phyloP scores from a whole-genome alignment of 35 echinoderm and acorn worm species.

The Ophioderma brevispina region DNA sequence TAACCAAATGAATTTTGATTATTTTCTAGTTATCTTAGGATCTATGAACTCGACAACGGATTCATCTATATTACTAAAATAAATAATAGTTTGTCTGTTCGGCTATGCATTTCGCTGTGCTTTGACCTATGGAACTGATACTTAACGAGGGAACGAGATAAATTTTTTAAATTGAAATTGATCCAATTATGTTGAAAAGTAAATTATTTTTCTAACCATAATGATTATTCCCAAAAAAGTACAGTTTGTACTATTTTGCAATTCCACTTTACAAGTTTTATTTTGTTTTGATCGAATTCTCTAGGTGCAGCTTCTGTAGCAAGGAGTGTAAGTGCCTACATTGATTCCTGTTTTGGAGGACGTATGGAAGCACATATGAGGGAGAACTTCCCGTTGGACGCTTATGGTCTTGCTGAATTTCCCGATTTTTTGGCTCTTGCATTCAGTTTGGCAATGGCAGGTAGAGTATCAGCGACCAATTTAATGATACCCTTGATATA shows the following conservation, averaged over 20 bases:
- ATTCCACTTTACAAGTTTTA: neutral
- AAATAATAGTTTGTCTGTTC: no score
- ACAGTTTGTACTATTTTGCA: neutral
- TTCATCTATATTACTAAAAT: no score
- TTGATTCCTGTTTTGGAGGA: conserved; percentile 52
- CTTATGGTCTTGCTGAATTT: conserved; percentile 55
- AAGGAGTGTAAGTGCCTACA: conserved; percentile 60
- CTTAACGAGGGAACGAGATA: no score
- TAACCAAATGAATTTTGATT: no score
- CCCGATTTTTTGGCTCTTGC: conserved; percentile 65
- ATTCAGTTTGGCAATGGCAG: conserved; percentile 44
- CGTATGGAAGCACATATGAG: conserved; percentile 47
- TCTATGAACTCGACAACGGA: no score
- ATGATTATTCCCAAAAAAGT: neutral
- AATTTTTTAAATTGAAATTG: no score
- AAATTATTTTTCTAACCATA: no score
- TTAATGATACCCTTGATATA: no score
- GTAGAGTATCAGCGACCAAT: conserved; percentile 1
- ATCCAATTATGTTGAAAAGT: no score
- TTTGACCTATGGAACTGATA: no score
- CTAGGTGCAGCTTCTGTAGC: conserved; percentile 71
- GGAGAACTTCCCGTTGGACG: conserved; percentile 33
- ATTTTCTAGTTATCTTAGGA: no score
- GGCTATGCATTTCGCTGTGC: no score
- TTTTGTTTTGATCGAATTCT: neutral